Percentiles rank a stretch among this genome's conserved stretches.
These are phyloP conservation scores for Chionodraco myersi DNA, from an alignment of 2,113 vertebrate genomes.

Conservation along the genomic window DNA sequence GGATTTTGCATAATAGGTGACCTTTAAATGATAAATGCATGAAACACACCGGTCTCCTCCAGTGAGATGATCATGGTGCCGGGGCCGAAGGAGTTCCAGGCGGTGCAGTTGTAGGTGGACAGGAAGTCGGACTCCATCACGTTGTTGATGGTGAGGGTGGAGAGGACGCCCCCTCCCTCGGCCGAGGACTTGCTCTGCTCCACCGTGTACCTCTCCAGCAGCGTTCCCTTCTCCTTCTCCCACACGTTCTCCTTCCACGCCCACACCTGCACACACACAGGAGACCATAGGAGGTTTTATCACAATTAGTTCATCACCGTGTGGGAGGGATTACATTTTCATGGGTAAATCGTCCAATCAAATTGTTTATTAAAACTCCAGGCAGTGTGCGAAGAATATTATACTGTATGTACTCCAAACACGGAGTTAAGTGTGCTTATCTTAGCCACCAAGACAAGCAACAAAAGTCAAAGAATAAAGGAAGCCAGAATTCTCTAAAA, in stretches of 20 bases:
- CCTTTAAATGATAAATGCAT: too few relatives aligned
- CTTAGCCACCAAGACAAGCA: too few relatives aligned
- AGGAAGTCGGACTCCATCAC: conserved; percentile 95
- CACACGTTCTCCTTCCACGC: conserved; percentile 96
- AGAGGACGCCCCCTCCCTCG: conserved; percentile 88
- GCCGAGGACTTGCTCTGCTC: conserved; percentile 87
- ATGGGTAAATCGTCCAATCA: too few relatives aligned
- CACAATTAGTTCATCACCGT: not conserved
- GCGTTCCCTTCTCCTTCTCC: conserved; percentile 89
- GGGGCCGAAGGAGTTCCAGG: conserved; percentile 94
- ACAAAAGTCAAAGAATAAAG: too few relatives aligned
- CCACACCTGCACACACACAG: conserved; percentile 87
- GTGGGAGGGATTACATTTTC: not conserved
- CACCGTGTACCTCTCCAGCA: conserved; percentile 93
- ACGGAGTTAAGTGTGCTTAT: too few relatives aligned
- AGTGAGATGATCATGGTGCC: conserved; percentile 95
- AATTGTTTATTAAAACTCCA: too few relatives aligned
- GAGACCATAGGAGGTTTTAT: not conserved
- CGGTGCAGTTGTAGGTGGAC: conserved; percentile 97
- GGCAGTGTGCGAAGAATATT: too few relatives aligned
- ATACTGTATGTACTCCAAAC: too few relatives aligned
- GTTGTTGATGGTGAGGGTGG: conserved; percentile 96
- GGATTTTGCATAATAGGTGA: too few relatives aligned
- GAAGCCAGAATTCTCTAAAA: too few relatives aligned
- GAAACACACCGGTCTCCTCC: conserved; percentile 86